phyloP scores from a whole-genome alignment of 1,140 invertebrate species.

The Semibalanus balanoides region DNA sequence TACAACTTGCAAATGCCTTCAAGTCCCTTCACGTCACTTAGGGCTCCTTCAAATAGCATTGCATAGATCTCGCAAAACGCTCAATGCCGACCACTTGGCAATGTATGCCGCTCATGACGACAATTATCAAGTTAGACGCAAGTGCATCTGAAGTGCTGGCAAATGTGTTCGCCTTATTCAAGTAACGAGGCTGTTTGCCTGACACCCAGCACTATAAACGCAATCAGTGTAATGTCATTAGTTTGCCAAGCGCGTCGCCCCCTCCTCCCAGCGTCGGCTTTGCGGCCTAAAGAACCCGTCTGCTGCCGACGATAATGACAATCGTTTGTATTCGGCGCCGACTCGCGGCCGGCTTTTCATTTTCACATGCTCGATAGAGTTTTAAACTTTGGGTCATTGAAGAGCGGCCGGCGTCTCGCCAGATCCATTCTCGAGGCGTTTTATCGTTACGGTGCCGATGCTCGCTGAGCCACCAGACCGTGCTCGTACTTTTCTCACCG shows the following conservation, averaged over 20 bases:
- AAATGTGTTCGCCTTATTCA: no score
- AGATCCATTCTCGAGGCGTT: background rate
- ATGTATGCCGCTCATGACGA: no score
- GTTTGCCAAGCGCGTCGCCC: background rate
- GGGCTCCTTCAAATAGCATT: no score
- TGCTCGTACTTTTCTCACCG: no score
- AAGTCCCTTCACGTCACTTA: no score
- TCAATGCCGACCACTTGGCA: no score
- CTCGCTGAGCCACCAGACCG: background rate
- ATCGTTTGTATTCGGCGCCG: background rate
- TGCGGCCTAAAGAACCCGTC: background rate
- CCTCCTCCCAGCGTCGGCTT: background rate
- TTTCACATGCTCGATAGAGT: background rate
- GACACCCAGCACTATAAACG: background rate
- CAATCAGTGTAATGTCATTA: background rate
- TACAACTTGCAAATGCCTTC: no score
- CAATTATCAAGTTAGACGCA: no score
- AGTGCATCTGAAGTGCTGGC: no score
- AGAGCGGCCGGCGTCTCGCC: background rate
- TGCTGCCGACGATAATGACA: background rate
- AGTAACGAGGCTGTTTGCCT: background rate
- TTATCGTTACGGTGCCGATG: background rate
- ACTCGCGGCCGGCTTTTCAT: background rate
- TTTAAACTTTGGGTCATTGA: background rate
- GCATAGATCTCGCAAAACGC: no score